Base-by-base conservation (phyloP, 1,140 invertebrate species). In the Drosophila willistoni region DNA sequence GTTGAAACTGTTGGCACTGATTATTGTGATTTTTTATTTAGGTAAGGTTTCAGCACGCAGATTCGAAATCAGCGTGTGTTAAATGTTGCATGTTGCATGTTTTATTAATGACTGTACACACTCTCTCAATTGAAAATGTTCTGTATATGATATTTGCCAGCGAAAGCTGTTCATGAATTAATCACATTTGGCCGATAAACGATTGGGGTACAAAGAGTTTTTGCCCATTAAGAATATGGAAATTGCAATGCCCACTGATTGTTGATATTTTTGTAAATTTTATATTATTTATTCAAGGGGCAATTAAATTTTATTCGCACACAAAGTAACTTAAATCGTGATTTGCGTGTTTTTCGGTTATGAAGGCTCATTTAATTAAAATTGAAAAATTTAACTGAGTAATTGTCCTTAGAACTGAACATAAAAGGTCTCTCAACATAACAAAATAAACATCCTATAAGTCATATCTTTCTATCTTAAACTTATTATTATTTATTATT, bases 11-110 rank as follows among this genome's bases (percentile, higher is more conserved):
- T 71, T 89, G 39, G 59, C 84, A 64, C 47, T 89, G 71, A 89
- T 89, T 81, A 89, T 89, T 68, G 85, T 77, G 33, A 71, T 89
- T 89, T 89, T 89, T 78, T 90, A 90, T 84, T 89, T 89, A 71
- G 84, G 84, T 89, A 41, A 89, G 84, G 89, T 39, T 44, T 36
- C 44, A 51, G 14, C 44, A 47, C 44, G 9, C 44, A 19, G 44
- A 47, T 47, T 9, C 44, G 7, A 19, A 51, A 51, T 22, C 44
- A 51, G 12, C 44, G 17, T 12, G n/a, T 51, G 36, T 22, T 34
- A 64, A 44, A 60, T 44, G 64, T 47, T 63, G 25, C 67, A 39
- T 60, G 55, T 33, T 17, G 56, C 44, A 56, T 67, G 70, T 29
- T 66, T 84, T 61, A 89, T 80, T 74, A 78, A 87, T 89, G 64